Conservation (phyloP, 2,888 invertebrate species). For the Patella ulyssiponensis region DNA sequence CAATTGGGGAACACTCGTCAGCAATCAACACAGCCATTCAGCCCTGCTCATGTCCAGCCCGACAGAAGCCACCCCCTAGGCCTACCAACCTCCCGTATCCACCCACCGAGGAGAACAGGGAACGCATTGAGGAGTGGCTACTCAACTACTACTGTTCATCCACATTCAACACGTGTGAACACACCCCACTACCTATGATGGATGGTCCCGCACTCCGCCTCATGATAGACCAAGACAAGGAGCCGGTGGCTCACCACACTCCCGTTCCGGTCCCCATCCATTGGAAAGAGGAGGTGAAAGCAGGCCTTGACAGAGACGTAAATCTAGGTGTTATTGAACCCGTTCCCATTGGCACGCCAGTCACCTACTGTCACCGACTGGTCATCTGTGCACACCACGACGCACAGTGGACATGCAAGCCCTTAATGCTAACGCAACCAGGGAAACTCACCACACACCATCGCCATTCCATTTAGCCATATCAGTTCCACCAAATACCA, state of each 20-base stretch:
- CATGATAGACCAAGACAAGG: constrained; percentile 32
- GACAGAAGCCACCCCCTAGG: constrained; percentile 23
- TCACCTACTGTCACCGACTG: constrained; percentile 43
- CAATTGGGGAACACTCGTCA: not conserved
- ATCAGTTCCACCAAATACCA: constrained; percentile 40
- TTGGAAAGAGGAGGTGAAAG: constrained; percentile 40
- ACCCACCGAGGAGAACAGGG: constrained; percentile 27
- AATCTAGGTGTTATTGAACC: constrained; percentile 36
- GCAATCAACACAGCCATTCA: not conserved
- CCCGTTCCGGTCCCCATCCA: constrained; percentile 41
- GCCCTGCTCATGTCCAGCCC: constrained; percentile 30
- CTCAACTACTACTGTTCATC: constrained; percentile 30
- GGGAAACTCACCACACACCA: constrained; percentile 47
- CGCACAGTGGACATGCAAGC: constrained; percentile 37
- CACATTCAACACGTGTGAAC: constrained; percentile 31
- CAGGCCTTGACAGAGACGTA: constrained; percentile 35
- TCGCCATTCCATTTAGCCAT: constrained; percentile 47
- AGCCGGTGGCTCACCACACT: constrained; percentile 34
- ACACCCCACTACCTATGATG: too few species aligned
- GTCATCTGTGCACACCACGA: constrained; percentile 37
- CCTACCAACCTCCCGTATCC: constrained; percentile 23
- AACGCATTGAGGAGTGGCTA: constrained; percentile 26
- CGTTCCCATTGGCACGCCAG: constrained; percentile 36
- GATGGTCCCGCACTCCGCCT: too few species aligned
- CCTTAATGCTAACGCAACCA: constrained; percentile 37